Evolutionary conservation across 2,113 vertebrate genomes (phyloP).

Genomic region (Stomatorhinus ivindoensis): DNA sequence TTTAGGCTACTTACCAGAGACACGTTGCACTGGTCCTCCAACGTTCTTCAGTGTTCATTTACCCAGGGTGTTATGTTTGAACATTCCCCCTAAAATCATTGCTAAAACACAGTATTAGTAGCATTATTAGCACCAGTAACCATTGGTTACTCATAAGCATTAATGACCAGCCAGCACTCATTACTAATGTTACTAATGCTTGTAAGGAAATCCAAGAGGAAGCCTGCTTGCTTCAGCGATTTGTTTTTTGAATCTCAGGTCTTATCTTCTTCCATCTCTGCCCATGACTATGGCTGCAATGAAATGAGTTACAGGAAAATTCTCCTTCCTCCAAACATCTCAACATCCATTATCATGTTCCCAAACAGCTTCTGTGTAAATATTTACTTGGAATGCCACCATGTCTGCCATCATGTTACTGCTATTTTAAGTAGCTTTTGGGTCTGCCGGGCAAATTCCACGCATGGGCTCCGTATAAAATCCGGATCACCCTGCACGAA

Average conservation of each 20-base stretch:
- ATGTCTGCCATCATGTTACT: constrained; percentile 29
- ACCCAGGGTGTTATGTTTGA: too few relatives aligned
- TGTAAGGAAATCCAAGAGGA: background rate
- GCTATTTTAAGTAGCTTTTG: constrained; percentile 29
- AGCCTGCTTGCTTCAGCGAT: background rate
- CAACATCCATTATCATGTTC: constrained; percentile 32
- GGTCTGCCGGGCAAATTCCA: background rate
- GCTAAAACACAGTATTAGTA: background rate
- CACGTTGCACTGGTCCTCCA: too few relatives aligned
- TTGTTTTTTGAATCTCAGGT: background rate
- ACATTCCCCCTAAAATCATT: too few relatives aligned
- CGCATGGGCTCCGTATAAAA: background rate
- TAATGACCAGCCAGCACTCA: background rate
- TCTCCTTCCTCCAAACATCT: constrained; percentile 36
- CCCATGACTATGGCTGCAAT: background rate
- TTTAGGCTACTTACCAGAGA: too few relatives aligned
- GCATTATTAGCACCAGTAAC: background rate
- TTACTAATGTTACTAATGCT: background rate
- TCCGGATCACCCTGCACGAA: background rate
- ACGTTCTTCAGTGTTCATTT: too few relatives aligned
- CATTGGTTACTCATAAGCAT: background rate
- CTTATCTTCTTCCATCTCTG: background rate
- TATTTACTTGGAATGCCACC: constrained; percentile 51
- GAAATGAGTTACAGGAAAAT: constrained; percentile 1
- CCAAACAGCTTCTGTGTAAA: constrained; percentile 49